Base-by-base conservation (phyloP, 2,888 invertebrate species). In the Mesorhabditis belari region DNA sequence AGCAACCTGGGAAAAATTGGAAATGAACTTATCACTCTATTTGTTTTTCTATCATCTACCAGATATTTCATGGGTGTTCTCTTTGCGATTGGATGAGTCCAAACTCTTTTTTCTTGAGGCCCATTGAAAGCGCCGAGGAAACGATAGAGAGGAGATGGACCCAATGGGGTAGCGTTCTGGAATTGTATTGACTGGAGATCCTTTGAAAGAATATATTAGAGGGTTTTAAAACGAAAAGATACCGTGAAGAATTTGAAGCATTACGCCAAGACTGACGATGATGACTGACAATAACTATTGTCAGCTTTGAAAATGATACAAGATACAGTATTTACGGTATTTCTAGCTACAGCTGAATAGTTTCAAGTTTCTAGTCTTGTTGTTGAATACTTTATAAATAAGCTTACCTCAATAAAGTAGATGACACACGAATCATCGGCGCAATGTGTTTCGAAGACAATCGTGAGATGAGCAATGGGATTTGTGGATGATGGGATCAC, bases 401-500 rank as follows among this genome's bases (percentile, higher is more conserved):
- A 51, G 19, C 77, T 69, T 73, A 85, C 85, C 80, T 84, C 82
- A 73, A 86, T 83, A 65, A 86, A 84, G 49, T 85, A 82, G 29
- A 87, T 81, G 62, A 83, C 83, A 75, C 86, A 86, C 35, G 83
- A 81, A 4, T 68, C 67, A n/a, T 80, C 78, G 0, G 76, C 71
- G 75, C 87, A 87, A 19, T 79, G 70, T n/a, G 85, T 81, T 65
- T 86, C 85, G 76, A 86, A 85, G 21, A 82, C 82, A 70, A 86
- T 85, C 2, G 81, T 82, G 49, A 86, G 72, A 9, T 82, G 77
- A 1, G 84, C 85, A 9, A 85, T 81, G 57, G 80, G 79, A 25
- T 83, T 67, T 79, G 82, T 50, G 27, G 60, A 50, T 2, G 57
- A 57, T 4, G 62, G 49, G 26, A 57, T 55, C 0, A 63, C 50